Conservation (phyloP, 2,797 vertebrate species). For the Dermochelys coriacea region DNA sequence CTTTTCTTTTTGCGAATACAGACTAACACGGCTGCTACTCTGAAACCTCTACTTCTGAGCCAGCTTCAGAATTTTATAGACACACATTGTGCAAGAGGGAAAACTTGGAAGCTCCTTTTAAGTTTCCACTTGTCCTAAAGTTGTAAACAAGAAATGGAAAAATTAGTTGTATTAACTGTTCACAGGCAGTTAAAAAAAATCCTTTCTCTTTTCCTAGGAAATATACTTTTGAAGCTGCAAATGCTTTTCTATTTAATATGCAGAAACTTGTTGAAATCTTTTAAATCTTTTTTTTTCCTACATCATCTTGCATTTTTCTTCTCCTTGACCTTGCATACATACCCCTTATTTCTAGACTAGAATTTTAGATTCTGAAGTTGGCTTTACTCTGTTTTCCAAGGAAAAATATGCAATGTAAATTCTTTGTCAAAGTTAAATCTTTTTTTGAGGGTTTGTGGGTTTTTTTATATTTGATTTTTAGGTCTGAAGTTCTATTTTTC, state of each 20-base stretch:
- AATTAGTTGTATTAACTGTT: not conserved
- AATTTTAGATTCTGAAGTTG: not conserved
- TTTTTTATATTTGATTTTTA: not conserved
- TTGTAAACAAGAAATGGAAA: not conserved
- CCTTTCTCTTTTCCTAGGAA: not conserved
- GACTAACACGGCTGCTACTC: too few relatives aligned
- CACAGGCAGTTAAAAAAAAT: not conserved
- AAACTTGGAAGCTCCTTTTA: not conserved
- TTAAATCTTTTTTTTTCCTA: not conserved
- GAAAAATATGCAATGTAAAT: not conserved
- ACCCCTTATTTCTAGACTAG: fast-evolving
- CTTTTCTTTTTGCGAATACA: too few relatives aligned
- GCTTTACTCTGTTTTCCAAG: not conserved
- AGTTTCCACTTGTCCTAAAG: not conserved
- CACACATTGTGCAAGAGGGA: not conserved
- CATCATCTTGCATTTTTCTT: not conserved
- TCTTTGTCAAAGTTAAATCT: not conserved
- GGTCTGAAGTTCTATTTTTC: not conserved
- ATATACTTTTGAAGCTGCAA: not conserved
- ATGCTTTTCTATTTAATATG: not conserved
- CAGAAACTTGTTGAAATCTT: not conserved
- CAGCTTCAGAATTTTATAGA: not conserved
- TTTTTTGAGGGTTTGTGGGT: not conserved
- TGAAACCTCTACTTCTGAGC: not conserved
- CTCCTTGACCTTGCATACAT: not conserved